A percentile compares a stretch with the other conserved stretches of the same genome.
Evolutionary conservation across 2,888 invertebrate genomes (phyloP).

Genomic region (Marasmarcha lunaedactyla): DNA sequence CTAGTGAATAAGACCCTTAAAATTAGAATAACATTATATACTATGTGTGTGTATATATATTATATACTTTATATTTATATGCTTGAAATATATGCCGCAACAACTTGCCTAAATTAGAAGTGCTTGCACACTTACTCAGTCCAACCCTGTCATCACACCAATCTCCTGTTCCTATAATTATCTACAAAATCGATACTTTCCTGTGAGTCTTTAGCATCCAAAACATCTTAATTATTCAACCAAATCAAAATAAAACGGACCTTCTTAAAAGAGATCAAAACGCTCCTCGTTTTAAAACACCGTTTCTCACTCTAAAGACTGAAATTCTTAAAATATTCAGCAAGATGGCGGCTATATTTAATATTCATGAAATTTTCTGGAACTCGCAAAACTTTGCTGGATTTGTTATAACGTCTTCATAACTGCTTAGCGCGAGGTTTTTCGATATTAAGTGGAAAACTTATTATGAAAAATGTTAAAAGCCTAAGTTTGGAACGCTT

Average conservation of each 20-base stretch:
- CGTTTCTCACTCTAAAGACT: conserved; percentile 2
- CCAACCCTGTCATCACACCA: too few species aligned
- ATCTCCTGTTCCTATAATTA: too few species aligned
- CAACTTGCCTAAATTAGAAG: too few species aligned
- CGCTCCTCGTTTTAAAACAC: background rate
- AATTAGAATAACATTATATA: too few species aligned
- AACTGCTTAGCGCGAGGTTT: conserved; percentile 21
- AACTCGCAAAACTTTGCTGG: conserved; percentile 30
- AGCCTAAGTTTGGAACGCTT: background rate
- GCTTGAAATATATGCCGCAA: too few species aligned
- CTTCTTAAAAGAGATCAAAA: background rate
- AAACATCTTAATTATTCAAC: too few species aligned
- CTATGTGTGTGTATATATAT: too few species aligned
- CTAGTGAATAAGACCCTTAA: too few species aligned
- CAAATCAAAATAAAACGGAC: background rate
- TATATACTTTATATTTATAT: too few species aligned
- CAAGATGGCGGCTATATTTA: conserved; percentile 26
- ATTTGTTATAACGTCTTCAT: conserved; percentile 40
- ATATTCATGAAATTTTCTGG: conserved; percentile 34
- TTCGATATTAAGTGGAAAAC: conserved; percentile 8
- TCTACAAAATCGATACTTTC: too few species aligned
- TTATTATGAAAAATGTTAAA: background rate
- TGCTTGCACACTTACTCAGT: too few species aligned
- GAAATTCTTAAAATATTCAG: conserved; percentile 20
- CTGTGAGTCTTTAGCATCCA: too few species aligned